phyloP scores from a whole-genome alignment of 1,140 invertebrate species.

The Linepithema humile region DNA sequence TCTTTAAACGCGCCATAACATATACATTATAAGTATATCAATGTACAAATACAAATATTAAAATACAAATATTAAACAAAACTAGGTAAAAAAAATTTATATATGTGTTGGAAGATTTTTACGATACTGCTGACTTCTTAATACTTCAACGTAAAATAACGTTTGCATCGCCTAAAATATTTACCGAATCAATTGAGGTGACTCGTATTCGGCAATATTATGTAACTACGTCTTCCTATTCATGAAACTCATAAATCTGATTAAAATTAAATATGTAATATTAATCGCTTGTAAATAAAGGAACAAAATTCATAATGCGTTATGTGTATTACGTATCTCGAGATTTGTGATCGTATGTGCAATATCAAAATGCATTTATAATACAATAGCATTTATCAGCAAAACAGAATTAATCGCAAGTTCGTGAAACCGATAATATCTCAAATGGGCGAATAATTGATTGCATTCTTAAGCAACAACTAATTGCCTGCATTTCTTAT shows the following conservation, averaged over 20 bases:
- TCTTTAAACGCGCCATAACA: not conserved
- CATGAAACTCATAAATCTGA: not conserved
- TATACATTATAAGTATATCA: not conserved
- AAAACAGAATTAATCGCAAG: not conserved
- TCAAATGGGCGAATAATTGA: not conserved
- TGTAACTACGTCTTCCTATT: not conserved
- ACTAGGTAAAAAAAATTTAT: no score
- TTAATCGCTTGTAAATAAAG: not conserved
- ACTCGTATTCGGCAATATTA: not conserved
- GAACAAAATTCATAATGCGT: not conserved
- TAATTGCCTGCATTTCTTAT: not conserved
- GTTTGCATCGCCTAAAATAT: not conserved
- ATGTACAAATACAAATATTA: not conserved
- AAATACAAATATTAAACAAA: no score
- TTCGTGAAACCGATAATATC: constrained; percentile 19
- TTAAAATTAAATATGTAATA: constrained; percentile 8
- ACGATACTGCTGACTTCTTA: no score
- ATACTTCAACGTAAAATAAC: not conserved
- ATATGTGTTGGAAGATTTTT: no score
- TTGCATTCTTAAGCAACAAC: not conserved
- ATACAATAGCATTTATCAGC: constrained; percentile 28
- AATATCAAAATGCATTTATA: not conserved
- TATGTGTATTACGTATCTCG: not conserved
- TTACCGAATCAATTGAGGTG: not conserved
- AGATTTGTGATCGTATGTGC: not conserved